Evolutionary conservation across 2,888 invertebrate genomes (phyloP).

Genomic region (Lasioglossum figueresi): DNA sequence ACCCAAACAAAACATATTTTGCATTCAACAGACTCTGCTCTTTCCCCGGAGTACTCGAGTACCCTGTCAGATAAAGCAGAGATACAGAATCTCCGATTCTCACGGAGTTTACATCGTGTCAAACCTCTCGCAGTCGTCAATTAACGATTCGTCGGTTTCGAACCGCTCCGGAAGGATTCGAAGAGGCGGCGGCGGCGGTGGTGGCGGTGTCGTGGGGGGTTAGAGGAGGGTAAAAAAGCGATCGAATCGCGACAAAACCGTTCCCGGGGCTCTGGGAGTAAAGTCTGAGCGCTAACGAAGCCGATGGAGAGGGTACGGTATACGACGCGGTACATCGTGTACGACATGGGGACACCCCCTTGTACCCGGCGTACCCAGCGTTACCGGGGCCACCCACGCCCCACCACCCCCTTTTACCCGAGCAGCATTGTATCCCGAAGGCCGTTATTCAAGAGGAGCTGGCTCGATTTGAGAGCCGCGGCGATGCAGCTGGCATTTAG

Average conservation of each 20-base stretch:
- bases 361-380: conserved; percentile 3
- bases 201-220: neutral
- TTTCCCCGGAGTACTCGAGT: neutral
- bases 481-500: conserved; percentile 79
- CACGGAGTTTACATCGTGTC: neutral
- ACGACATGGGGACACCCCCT: conserved; percentile 48
- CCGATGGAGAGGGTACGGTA: conserved; percentile 14
- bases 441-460: conserved; percentile 73
- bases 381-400: neutral
- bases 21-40: neutral
- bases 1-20: neutral
- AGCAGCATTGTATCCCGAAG: conserved; percentile 66
- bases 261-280: neutral
- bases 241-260: conserved; percentile 14
- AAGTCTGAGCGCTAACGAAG: conserved; percentile 42
- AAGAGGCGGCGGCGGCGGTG: neutral
- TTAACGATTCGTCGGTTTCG: neutral
- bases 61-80: neutral
- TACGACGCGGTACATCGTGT: conserved; percentile 60
- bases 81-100: neutral
- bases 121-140: neutral
- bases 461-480: conserved; percentile 77
- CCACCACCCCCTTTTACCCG: neutral
- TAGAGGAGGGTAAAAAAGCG: neutral
- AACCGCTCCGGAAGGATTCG: neutral